phyloP scores from a whole-genome alignment of 37 sponge, comb jelly and placozoan species.

The Cladorhizidae sp. region DNA sequence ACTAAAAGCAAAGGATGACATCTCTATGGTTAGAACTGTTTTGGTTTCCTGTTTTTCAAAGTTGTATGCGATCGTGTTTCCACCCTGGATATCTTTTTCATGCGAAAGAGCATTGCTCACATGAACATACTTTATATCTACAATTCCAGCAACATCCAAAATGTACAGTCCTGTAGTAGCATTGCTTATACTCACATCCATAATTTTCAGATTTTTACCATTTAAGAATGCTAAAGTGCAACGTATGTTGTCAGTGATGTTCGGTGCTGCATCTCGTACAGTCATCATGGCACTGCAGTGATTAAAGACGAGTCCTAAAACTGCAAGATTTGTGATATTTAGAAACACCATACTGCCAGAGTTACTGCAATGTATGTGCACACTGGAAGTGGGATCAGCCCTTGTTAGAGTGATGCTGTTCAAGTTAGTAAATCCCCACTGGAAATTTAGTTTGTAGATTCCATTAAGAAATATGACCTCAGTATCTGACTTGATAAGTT shows the following conservation, averaged over 20 bases:
- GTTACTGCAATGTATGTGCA: background rate
- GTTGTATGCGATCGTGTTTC: background rate
- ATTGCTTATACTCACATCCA: background rate
- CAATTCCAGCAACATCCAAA: constrained; percentile 1
- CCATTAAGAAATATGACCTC: background rate
- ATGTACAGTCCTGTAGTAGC: background rate
- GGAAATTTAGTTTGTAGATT: background rate
- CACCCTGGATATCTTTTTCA: background rate
- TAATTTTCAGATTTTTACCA: background rate
- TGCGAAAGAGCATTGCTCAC: background rate
- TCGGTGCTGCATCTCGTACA: background rate
- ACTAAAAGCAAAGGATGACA: background rate
- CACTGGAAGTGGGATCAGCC: background rate
- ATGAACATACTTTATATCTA: background rate
- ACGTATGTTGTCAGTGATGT: background rate
- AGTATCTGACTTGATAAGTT: background rate
- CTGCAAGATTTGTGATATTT: background rate
- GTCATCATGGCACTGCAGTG: background rate
- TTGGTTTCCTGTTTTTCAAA: background rate
- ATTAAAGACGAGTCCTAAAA: background rate
- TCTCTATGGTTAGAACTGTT: background rate
- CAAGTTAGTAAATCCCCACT: background rate
- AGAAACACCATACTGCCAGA: background rate
- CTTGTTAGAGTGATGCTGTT: background rate
- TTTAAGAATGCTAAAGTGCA: background rate